Evolutionary conservation across 1,140 invertebrate species (phyloP).

Genomic region (Idris sp.): DNA sequence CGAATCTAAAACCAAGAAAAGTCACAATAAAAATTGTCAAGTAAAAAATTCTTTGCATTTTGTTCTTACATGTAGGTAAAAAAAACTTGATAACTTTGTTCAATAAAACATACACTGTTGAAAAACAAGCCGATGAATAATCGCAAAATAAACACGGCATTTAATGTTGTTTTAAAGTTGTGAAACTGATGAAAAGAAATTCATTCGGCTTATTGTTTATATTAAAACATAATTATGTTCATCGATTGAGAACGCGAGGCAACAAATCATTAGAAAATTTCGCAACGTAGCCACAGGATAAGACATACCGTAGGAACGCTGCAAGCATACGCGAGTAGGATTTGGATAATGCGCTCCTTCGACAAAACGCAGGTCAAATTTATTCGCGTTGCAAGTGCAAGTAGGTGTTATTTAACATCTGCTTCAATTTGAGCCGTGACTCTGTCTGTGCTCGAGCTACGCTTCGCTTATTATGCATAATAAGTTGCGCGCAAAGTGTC

Average conservation of each 20-base stretch:
- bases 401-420: slow-evolving; percentile 31
- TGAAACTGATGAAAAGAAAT: no score
- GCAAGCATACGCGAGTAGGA: slow-evolving; percentile 49
- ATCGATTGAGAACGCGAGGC: slow-evolving; percentile 44
- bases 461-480: slow-evolving; percentile 21
- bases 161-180: no score
- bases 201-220: slow-evolving; percentile 33
- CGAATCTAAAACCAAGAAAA: no score
- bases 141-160: no score
- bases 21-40: no score
- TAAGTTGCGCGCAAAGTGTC: slow-evolving; percentile 38
- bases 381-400: slow-evolving; percentile 7
- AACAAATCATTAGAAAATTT: slow-evolving; percentile 58
- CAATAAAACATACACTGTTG: no score
- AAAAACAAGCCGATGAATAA: no score
- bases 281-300: slow-evolving; percentile 26
- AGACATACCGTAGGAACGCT: slow-evolving; percentile 36
- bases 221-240: slow-evolving; percentile 48
- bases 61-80: no score
- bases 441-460: neutral
- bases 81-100: no score
- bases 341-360: slow-evolving; percentile 53
- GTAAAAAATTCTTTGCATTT: no score
- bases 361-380: slow-evolving; percentile 49
- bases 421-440: slow-evolving; percentile 7